Conservation (phyloP, 2,888 invertebrate species). For the Synergus laeviventris region DNA sequence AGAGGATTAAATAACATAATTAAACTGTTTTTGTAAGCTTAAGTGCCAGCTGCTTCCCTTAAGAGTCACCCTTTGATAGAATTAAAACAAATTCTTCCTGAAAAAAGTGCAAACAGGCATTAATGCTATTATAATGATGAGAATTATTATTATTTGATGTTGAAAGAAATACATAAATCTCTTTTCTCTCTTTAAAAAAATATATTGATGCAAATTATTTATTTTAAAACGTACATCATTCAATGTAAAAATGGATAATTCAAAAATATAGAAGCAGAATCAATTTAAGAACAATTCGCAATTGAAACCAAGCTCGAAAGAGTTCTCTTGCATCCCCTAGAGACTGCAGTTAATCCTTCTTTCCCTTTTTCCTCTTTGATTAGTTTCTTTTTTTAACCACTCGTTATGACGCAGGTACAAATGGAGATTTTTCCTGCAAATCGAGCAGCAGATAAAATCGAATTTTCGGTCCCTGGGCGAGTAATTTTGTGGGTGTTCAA, state of each 20-base stretch:
- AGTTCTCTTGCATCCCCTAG: background rate
- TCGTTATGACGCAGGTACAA: background rate
- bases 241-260: background rate
- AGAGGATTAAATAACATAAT: background rate
- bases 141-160: background rate
- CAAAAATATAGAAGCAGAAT: background rate
- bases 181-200: background rate
- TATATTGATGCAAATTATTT: background rate
- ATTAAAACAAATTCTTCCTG: background rate
- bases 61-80: background rate
- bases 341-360: background rate
- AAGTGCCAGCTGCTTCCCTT: background rate
- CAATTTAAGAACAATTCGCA: background rate
- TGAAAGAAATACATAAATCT: background rate
- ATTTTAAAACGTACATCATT: background rate
- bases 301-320: background rate
- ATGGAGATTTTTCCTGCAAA: conserved; percentile 41
- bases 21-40: background rate
- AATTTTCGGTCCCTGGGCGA: conserved; percentile 47
- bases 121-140: background rate
- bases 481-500: conserved; percentile 52
- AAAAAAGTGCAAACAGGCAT: background rate
- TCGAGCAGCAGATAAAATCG: conserved; percentile 48
- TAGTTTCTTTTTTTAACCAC: background rate
- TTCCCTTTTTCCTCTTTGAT: background rate